Base-by-base conservation (phyloP, 2,113 vertebrate species). In the Neotoma lepida region DNA sequence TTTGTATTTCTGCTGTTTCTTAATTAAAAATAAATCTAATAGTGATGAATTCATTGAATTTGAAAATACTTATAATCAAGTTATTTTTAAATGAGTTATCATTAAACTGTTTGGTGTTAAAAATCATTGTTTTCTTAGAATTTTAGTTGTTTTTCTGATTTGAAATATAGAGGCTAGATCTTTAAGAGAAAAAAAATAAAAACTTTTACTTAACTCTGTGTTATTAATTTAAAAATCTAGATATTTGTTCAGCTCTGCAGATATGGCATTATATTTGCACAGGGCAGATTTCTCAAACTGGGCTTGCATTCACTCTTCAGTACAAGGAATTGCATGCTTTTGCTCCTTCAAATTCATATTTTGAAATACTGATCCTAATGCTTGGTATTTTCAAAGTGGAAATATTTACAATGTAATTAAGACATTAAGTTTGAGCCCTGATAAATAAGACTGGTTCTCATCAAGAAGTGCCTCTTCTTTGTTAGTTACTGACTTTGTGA, bases 21-120 rank as follows among this genome's bases (percentile, higher is more conserved):
- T 61, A 88, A 88, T 15, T 51, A 76, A 76, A 95, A 93, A 63
- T 51, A 82, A 82, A 88, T 66, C 4, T n/a, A 91, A 76, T 33
- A 68, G 2, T 71, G n/a, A 63, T 46, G 56, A 20, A 74, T 70
- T 61, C 9, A 41, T 88, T 33, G 35, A 77, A 14, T 85, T 76
- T 70, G 33, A 39, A 70, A 70, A 88, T 14, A 61, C 33, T 63
- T 70, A 78, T 51, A 82, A 28, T 58, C 33, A 84, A 68, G 26
- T 84, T 88, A 73, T 51, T 73, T 35, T 70, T 12, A 49, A 39
- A 58, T 93, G 13, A 9, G 1, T 39, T 74, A 51, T 12, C 24
- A 81, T 77, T 82, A 77, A 78, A 86, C 4, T 41, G 3, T 70
- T 88, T 61, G 9, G 4, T 77, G 13, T 77, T 77, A 22, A 91